These are phyloP conservation scores for Picus viridis DNA, from an alignment of 2,797 vertebrate genomes.

Conservation along the genomic window DNA sequence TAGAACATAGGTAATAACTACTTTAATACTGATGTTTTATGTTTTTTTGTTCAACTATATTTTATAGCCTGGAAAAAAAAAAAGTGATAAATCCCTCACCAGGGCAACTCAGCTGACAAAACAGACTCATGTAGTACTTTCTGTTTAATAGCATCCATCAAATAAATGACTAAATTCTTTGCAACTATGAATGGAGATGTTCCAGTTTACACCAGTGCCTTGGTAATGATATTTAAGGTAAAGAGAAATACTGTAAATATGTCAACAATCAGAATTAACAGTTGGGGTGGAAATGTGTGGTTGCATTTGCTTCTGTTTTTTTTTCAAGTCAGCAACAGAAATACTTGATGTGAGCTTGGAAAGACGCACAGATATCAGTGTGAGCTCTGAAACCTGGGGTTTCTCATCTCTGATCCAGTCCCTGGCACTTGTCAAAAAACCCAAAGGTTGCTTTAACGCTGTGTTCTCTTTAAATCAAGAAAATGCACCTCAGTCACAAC, in stretches of 20 bases:
- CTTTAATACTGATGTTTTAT: constrained; percentile 19
- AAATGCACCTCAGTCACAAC: not conserved
- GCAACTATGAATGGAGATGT: not conserved
- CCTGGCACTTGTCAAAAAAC: not conserved
- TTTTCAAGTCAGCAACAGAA: not conserved
- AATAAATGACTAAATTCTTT: not conserved
- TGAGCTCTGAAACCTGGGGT: not conserved
- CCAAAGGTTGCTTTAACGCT: not conserved
- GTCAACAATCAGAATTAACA: not conserved
- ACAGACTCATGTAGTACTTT: not conserved
- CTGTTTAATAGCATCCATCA: not conserved
- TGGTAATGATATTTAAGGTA: not conserved
- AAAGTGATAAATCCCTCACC: not conserved
- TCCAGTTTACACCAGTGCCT: not conserved
- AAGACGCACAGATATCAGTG: not conserved
- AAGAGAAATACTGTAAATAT: not conserved
- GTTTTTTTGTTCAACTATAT: constrained; percentile 21
- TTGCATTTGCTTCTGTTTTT: not conserved
- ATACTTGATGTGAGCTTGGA: not conserved
- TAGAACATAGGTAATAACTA: not conserved
- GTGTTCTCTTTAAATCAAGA: not conserved
- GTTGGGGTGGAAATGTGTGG: not conserved
- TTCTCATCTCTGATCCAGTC: not conserved
- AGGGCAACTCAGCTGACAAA: constrained; percentile 22
- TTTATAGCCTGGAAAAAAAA: constrained; percentile 46